Evolutionary conservation across 2,113 vertebrate genomes (phyloP).

Genomic region (Poeciliopsis retropinna): DNA sequence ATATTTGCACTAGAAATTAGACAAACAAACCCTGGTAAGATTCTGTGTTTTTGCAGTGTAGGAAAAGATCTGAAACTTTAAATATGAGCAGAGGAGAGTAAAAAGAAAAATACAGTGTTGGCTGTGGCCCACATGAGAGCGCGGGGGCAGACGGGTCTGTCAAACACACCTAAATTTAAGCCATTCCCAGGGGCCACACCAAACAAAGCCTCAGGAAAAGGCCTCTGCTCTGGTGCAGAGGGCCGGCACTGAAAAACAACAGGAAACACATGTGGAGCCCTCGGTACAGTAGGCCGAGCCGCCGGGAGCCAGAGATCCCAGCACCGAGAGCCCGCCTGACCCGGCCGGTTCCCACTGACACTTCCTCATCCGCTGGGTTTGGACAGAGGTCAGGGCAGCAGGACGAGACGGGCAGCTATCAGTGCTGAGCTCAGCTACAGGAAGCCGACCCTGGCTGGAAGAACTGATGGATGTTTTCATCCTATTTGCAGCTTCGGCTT

Average conservation of each 20-base stretch:
- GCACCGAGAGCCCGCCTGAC: conserved; percentile 51
- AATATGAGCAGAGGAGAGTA: conserved; percentile 3
- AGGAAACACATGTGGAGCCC: conserved; percentile 91
- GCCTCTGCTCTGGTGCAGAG: conserved; percentile 71
- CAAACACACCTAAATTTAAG: conserved; percentile 81
- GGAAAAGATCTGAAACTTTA: conserved; percentile 10
- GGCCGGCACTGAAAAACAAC: conserved; percentile 83
- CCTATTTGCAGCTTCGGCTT: conserved; percentile 12
- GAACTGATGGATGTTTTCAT: conserved; percentile 52
- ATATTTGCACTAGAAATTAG: too few relatives aligned
- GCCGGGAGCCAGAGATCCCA: conserved; percentile 51
- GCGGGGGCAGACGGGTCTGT: conserved; percentile 13
- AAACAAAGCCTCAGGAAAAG: conserved; percentile 89
- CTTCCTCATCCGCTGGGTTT: conserved; percentile 70
- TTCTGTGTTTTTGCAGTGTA: too few relatives aligned
- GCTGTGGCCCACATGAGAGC: conserved; percentile 52
- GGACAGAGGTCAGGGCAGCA: conserved; percentile 54
- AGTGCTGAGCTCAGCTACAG: conserved; percentile 67
- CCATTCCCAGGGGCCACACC: conserved; percentile 81
- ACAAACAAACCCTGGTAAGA: too few relatives aligned
- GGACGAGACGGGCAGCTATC: conserved; percentile 41
- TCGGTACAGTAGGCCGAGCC: conserved; percentile 66
- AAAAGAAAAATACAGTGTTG: conserved; percentile 29
- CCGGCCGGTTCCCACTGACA: conserved; percentile 62
- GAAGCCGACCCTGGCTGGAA: conserved; percentile 48